These are phyloP conservation scores for Girardinichthys multiradiatus DNA, from an alignment of 2,113 vertebrate species.

Conservation along the genomic window DNA sequence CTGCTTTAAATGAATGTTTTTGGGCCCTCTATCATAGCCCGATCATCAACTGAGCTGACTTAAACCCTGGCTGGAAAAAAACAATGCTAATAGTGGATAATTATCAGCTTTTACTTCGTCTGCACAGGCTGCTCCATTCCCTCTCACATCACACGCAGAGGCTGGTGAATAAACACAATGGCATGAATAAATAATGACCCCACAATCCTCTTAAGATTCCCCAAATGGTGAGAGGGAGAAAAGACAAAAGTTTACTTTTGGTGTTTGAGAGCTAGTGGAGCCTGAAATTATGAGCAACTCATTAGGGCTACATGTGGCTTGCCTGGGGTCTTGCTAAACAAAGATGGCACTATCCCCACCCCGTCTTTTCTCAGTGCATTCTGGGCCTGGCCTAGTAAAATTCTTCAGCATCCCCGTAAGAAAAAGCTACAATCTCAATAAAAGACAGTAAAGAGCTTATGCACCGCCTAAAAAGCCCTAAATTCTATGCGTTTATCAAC, in stretches of 20 bases:
- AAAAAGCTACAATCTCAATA: constrained; percentile 51
- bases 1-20: constrained; percentile 71
- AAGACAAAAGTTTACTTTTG: constrained; percentile 80
- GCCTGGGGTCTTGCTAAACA: constrained; percentile 65
- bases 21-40: constrained; percentile 43
- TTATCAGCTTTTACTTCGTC: constrained; percentile 73
- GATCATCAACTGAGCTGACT: constrained; percentile 64
- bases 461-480: constrained; percentile 21
- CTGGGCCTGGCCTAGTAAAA: constrained; percentile 66
- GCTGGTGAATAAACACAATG: constrained; percentile 77
- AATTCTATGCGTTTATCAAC: constrained; percentile 28
- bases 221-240: constrained; percentile 55
- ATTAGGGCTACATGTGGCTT: constrained; percentile 77
- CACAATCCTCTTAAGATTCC: constrained; percentile 76
- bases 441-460: constrained; percentile 57
- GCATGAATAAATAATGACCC: constrained; percentile 78
- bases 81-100: constrained; percentile 77
- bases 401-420: constrained; percentile 65
- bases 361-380: constrained; percentile 61
- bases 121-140: constrained; percentile 55
- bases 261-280: constrained; percentile 75
- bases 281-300: constrained; percentile 77
- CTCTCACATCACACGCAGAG: constrained; percentile 63
- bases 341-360: constrained; percentile 68
- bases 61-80: constrained; percentile 58